Evolutionary conservation across 2,113 vertebrate species (phyloP).

Genomic region (Gasterosteus nipponicus): DNA sequence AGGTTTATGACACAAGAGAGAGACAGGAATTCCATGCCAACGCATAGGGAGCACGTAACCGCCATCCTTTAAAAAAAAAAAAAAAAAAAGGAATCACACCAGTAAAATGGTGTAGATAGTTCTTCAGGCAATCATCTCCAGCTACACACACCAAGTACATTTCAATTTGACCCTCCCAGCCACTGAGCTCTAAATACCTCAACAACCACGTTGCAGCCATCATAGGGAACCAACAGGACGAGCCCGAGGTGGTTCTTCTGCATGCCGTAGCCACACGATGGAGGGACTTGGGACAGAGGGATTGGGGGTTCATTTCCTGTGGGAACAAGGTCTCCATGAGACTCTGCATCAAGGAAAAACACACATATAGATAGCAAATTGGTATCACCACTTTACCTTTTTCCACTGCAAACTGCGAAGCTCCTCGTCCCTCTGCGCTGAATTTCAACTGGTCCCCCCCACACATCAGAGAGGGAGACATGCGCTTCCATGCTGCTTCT

Average conservation of each 20-base stretch:
- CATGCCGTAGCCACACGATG: constrained; percentile 68
- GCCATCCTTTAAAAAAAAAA: constrained; percentile 41
- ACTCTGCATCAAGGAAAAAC: not conserved
- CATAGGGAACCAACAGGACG: constrained; percentile 57
- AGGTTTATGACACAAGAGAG: constrained; percentile 52
- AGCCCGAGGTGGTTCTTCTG: constrained; percentile 36
- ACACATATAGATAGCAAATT: not conserved
- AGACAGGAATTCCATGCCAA: constrained; percentile 61
- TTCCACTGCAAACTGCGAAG: constrained; percentile 34
- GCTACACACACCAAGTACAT: not conserved
- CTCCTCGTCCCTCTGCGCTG: constrained; percentile 40
- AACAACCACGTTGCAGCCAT: constrained; percentile 58
- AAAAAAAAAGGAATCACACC: not conserved
- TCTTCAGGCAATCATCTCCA: not conserved
- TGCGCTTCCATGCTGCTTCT: constrained; percentile 32
- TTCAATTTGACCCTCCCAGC: not conserved
- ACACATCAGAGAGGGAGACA: constrained; percentile 51
- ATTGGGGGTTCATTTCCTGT: constrained; percentile 34
- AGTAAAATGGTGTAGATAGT: not conserved
- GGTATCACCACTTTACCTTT: constrained; percentile 35
- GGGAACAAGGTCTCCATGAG: not conserved
- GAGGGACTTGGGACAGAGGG: constrained; percentile 58
- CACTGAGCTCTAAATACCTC: not conserved
- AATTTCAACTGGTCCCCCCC: constrained; percentile 57
- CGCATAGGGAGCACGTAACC: constrained; percentile 55